These are phyloP conservation scores for Chionoecetes opilio DNA, from an alignment of 1,140 invertebrate species.

Conservation along the genomic window DNA sequence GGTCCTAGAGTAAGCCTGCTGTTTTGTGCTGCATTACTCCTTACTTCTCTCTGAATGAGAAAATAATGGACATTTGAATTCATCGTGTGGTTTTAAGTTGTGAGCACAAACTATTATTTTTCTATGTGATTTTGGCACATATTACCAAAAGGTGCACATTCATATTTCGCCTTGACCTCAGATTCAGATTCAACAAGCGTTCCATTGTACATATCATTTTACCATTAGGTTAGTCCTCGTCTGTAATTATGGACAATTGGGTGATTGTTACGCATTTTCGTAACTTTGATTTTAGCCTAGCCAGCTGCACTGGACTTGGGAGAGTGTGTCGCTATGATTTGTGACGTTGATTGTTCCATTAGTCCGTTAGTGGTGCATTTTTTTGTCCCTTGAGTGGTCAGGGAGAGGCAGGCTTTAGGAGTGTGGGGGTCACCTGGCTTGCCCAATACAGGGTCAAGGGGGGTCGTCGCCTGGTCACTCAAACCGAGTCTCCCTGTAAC, in stretches of 20 bases:
- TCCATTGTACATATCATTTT: slow-evolving; percentile 80
- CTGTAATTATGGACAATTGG: slow-evolving; percentile 78
- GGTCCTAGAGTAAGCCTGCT: slow-evolving; percentile 76
- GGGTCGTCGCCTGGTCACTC: background rate
- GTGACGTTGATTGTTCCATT: slow-evolving; percentile 64
- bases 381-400: slow-evolving; percentile 51
- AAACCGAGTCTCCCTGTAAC: slow-evolving; percentile 14
- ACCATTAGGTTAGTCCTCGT: slow-evolving; percentile 77
- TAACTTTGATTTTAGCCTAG: slow-evolving; percentile 69
- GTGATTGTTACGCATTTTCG: slow-evolving; percentile 78
- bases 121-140: slow-evolving; percentile 80
- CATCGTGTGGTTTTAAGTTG: slow-evolving; percentile 76
- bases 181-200: slow-evolving; percentile 74
- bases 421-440: background rate
- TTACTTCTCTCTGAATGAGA: slow-evolving; percentile 71
- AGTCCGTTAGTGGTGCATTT: slow-evolving; percentile 69
- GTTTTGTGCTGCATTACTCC: slow-evolving; percentile 78
- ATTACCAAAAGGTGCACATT: slow-evolving; percentile 79
- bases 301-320: slow-evolving; percentile 51
- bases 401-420: slow-evolving; percentile 30
- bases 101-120: slow-evolving; percentile 80
- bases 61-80: slow-evolving; percentile 73
- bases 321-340: slow-evolving; percentile 39
- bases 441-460: slow-evolving; percentile 5
- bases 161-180: slow-evolving; percentile 77